Conservation (phyloP, 2,113 vertebrate genomes). For the Petaurus breviceps region DNA sequence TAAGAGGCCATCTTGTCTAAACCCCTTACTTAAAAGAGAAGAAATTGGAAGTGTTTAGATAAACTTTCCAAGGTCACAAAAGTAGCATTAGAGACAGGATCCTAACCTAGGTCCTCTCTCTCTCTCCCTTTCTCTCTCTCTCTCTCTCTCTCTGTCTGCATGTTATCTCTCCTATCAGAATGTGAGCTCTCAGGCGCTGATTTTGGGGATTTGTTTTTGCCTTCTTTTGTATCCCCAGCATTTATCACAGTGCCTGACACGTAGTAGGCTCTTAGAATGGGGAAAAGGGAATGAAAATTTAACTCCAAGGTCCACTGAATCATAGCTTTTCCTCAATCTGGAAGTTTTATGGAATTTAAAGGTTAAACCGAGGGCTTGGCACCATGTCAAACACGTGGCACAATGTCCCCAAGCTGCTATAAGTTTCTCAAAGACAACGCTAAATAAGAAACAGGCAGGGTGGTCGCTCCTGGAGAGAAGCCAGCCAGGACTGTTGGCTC, state of each 20-base stretch:
- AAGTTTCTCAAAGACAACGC: slow-evolving; percentile 39
- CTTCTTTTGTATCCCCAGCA: background rate
- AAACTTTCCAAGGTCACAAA: background rate
- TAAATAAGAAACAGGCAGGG: slow-evolving; percentile 3
- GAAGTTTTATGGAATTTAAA: background rate
- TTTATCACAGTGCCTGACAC: slow-evolving; percentile 24
- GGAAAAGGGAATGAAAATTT: background rate
- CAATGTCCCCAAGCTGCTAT: slow-evolving; percentile 10
- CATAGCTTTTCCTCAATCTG: slow-evolving; percentile 10
- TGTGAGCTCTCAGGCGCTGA: background rate
- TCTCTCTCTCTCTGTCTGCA: background rate
- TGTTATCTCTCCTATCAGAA: background rate
- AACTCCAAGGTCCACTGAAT: background rate
- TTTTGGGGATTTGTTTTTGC: background rate
- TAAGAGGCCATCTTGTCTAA: background rate
- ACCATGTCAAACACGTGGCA: slow-evolving; percentile 49
- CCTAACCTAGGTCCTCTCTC: background rate
- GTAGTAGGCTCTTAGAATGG: background rate
- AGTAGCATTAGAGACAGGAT: background rate
- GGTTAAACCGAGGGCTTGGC: slow-evolving; percentile 46
- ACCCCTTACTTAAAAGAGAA: background rate
- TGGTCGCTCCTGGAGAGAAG: background rate
- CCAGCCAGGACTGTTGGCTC: background rate
- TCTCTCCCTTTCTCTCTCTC: too few species aligned
- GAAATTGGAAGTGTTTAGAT: background rate